A percentile compares a stretch with the other conserved stretches of the same genome.
phyloP scores from a whole-genome alignment of 64 coral and sea anemone genomes.

The Catalaphyllia jardinei region DNA sequence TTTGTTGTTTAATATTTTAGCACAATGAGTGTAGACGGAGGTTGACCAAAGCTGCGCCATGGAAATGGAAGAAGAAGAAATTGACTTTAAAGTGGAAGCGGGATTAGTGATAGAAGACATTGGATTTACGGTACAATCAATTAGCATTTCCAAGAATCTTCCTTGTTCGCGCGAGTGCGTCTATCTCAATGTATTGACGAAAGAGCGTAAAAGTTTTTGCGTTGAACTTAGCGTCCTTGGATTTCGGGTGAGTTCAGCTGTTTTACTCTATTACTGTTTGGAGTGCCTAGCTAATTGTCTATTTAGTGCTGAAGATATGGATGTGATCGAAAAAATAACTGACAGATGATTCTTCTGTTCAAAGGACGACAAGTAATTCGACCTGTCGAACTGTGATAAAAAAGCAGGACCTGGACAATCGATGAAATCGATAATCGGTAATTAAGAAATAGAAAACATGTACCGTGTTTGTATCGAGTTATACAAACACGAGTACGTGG shows the following conservation, averaged over 20 bases:
- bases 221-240: conserved; percentile 47
- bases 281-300: neutral
- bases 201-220: conserved; percentile 41
- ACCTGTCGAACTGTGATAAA: too few species aligned
- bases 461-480: too few species aligned
- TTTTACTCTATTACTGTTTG: neutral
- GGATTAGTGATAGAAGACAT: conserved; percentile 58
- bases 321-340: too few species aligned
- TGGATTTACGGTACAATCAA: conserved; percentile 44
- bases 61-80: conserved; percentile 70
- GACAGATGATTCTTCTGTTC: too few species aligned
- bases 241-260: conserved; percentile 49
- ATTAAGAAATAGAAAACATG: too few species aligned
- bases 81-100: conserved; percentile 69
- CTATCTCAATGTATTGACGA: conserved; percentile 55
- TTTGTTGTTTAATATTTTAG: neutral
- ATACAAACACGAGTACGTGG: too few species aligned
- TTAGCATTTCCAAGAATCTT: conserved; percentile 45
- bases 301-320: too few species aligned
- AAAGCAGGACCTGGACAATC: too few species aligned
- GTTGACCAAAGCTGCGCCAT: neutral
- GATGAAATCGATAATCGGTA: too few species aligned
- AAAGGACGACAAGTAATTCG: too few species aligned
- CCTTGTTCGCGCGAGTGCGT: conserved; percentile 26
- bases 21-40: neutral